phyloP scores from a whole-genome alignment of 1,140 invertebrate species.

The Copidosoma floridanum region DNA sequence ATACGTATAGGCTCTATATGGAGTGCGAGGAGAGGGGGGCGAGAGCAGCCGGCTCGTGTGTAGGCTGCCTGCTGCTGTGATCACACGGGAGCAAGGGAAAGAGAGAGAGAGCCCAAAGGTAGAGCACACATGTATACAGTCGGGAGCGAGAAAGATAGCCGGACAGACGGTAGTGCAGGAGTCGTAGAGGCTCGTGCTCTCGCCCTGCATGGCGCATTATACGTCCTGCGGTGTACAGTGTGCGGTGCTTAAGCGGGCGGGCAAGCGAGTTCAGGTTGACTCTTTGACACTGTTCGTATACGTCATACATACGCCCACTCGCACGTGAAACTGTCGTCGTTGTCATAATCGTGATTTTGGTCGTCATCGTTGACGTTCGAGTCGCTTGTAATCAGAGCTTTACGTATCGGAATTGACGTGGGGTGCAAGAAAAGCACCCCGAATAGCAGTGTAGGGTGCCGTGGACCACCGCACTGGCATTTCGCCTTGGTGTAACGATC shows the following conservation, averaged over 20 bases:
- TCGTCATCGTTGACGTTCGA: too few relatives aligned
- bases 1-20: neutral
- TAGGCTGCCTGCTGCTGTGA: too few relatives aligned
- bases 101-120: constrained; percentile 29
- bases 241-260: constrained; percentile 15
- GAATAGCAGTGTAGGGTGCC: constrained; percentile 59
- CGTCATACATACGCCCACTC: too few relatives aligned
- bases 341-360: too few relatives aligned
- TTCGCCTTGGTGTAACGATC: too few relatives aligned
- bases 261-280: too few relatives aligned
- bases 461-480: constrained; percentile 59
- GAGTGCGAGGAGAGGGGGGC: constrained; percentile 30
- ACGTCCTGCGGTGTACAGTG: neutral
- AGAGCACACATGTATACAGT: constrained; percentile 13
- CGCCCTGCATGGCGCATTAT: constrained; percentile 10
- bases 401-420: constrained; percentile 54
- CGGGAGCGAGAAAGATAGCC: too few relatives aligned
- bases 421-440: constrained; percentile 58
- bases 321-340: constrained; percentile 39
- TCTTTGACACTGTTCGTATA: too few relatives aligned
- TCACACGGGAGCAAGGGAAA: constrained; percentile 18
- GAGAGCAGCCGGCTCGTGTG: neutral
- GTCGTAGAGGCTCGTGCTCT: neutral
- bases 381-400: too few relatives aligned
- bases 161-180: constrained; percentile 8